phyloP scores from a whole-genome alignment of 1,140 invertebrate genomes.

The Tribolium madens region DNA sequence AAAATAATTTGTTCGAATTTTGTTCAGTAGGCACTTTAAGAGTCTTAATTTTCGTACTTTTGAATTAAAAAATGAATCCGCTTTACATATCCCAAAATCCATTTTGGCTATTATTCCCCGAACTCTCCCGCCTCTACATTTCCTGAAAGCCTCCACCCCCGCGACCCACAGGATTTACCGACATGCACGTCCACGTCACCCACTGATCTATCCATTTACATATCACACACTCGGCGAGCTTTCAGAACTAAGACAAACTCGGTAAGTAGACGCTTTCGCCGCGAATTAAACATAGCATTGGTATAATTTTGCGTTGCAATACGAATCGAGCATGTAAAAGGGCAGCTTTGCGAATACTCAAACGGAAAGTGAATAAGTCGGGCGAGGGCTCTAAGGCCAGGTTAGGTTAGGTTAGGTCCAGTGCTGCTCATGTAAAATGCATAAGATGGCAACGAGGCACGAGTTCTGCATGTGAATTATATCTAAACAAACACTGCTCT shows the following conservation, averaged over 20 bases:
- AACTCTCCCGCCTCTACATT: neutral
- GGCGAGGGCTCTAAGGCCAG: slow-evolving; percentile 57
- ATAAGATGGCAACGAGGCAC: slow-evolving; percentile 66
- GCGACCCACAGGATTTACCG: neutral
- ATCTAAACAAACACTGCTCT: slow-evolving; percentile 62
- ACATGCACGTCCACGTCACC: slow-evolving; percentile 5
- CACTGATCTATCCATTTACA: slow-evolving; percentile 31
- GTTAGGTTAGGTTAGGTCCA: slow-evolving; percentile 65
- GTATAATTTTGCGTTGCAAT: neutral
- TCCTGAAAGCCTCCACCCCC: neutral
- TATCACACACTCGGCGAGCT: neutral
- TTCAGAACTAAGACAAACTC: neutral
- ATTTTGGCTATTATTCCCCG: too few species aligned
- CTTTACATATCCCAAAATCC: too few species aligned
- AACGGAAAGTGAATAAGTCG: slow-evolving; percentile 61
- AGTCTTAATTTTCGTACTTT: too few species aligned
- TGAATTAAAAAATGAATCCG: too few species aligned
- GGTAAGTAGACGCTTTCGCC: too few species aligned
- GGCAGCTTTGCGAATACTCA: slow-evolving; percentile 25
- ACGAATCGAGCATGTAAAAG: slow-evolving; percentile 14
- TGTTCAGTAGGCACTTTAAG: too few species aligned
- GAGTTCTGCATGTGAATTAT: slow-evolving; percentile 64
- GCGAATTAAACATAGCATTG: neutral
- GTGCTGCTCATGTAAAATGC: slow-evolving; percentile 70
- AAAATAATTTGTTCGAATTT: too few species aligned